Percentiles rank a stretch among this genome's conserved stretches.
Conservation (phyloP, 92 coral and sea anemone species). For the Bergia sp. region DNA sequence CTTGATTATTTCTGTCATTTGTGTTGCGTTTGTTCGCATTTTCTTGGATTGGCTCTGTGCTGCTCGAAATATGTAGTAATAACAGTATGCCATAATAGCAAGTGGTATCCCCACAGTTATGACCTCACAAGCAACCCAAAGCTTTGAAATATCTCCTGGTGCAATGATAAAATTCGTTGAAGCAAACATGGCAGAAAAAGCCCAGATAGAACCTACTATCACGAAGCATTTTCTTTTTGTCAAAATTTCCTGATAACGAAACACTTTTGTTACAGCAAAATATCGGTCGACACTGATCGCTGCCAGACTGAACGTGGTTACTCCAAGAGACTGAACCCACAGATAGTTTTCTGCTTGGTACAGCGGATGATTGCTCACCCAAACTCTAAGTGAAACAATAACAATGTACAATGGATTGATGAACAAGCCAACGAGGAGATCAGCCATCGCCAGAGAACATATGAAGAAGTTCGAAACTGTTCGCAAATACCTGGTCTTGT, state of each 20-base stretch:
- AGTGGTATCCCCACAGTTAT: constrained; percentile 28
- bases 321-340: too few relatives aligned
- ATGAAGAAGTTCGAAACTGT: too few relatives aligned
- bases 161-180: constrained; percentile 8
- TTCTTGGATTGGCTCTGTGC: constrained; percentile 29
- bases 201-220: constrained; percentile 15
- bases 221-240: background rate
- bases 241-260: constrained; percentile 15
- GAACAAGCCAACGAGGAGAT: too few relatives aligned
- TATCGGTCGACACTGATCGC: too few relatives aligned
- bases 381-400: too few relatives aligned
- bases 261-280: constrained; percentile 27
- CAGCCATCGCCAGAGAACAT: too few relatives aligned
- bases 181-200: constrained; percentile 33
- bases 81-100: constrained; percentile 18
- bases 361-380: too few relatives aligned
- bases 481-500: too few relatives aligned
- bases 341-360: too few relatives aligned
- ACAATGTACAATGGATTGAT: too few relatives aligned
- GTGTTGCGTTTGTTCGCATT: constrained; percentile 9
- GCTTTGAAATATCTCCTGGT: constrained; percentile 14
- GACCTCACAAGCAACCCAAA: constrained; percentile 40
- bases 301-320: background rate
- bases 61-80: constrained; percentile 35
- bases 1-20: constrained; percentile 25